Conservation (phyloP, 2,797 vertebrate genomes). For the Eulemur albifrons region DNA sequence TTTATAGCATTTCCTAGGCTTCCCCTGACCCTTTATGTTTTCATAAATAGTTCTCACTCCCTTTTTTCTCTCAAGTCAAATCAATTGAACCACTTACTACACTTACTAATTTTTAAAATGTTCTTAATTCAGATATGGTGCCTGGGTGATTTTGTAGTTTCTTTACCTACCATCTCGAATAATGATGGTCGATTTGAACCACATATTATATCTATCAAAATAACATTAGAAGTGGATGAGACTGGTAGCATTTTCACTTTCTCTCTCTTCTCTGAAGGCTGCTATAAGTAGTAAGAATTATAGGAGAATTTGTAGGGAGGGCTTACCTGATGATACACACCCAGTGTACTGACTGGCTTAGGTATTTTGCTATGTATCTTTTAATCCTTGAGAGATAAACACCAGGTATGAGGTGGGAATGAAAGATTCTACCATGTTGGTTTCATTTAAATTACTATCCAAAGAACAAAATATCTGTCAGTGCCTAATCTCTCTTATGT, state of each 20-base stretch:
- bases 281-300: not conserved
- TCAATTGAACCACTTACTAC: not conserved
- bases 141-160: not conserved
- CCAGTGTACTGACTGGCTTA: not conserved
- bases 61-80: not conserved
- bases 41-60: not conserved
- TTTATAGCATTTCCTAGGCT: not conserved
- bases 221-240: not conserved
- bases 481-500: not conserved
- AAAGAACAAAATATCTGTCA: slow-evolving; percentile 5
- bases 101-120: not conserved
- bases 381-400: slow-evolving; percentile 33
- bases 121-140: not conserved
- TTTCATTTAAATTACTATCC: slow-evolving; percentile 43
- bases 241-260: not conserved
- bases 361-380: slow-evolving; percentile 31
- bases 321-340: not conserved
- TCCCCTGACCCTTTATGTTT: not conserved
- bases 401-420: not conserved
- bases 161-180: not conserved
- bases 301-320: not conserved
- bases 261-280: not conserved
- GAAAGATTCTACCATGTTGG: not conserved
- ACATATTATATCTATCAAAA: not conserved
- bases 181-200: not conserved